phyloP scores from a whole-genome alignment of 2,797 vertebrate species.

The Emys orbicularis region DNA sequence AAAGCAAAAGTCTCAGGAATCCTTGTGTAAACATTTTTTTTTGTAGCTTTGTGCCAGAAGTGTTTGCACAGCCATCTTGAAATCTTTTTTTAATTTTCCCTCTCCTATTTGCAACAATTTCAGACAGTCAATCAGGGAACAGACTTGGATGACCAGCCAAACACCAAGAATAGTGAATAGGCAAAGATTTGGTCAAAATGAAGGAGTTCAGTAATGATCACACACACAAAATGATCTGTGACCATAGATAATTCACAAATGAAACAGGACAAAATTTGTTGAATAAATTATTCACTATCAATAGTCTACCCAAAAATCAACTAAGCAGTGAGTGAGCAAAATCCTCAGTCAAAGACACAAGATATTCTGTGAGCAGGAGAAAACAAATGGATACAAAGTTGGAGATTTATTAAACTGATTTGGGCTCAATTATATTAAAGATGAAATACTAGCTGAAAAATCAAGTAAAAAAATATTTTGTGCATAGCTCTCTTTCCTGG shows the following conservation, averaged over 20 bases:
- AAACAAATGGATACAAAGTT: not conserved
- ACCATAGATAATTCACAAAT: not conserved
- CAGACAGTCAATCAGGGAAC: not conserved
- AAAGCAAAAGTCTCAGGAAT: not conserved
- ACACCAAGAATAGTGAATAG: not conserved
- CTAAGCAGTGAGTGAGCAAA: not conserved
- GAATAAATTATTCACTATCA: not conserved
- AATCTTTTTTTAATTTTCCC: not conserved
- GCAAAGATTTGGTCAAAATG: not conserved
- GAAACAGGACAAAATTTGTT: not conserved
- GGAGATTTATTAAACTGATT: not conserved
- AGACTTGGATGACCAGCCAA: not conserved
- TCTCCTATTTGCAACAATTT: not conserved
- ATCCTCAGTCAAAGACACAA: not conserved
- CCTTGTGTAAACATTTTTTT: not conserved
- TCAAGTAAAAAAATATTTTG: not conserved
- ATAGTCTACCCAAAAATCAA: not conserved
- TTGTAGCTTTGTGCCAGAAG: not conserved
- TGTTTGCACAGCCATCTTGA: not conserved
- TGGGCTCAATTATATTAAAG: not conserved
- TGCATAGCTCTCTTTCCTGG: not conserved
- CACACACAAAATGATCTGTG: not conserved
- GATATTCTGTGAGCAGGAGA: not conserved
- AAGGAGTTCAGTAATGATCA: not conserved
- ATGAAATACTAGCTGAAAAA: constrained; percentile 1